Evolutionary conservation across 2,888 invertebrate genomes (phyloP).

Genomic region (Panopea generosa): DNA sequence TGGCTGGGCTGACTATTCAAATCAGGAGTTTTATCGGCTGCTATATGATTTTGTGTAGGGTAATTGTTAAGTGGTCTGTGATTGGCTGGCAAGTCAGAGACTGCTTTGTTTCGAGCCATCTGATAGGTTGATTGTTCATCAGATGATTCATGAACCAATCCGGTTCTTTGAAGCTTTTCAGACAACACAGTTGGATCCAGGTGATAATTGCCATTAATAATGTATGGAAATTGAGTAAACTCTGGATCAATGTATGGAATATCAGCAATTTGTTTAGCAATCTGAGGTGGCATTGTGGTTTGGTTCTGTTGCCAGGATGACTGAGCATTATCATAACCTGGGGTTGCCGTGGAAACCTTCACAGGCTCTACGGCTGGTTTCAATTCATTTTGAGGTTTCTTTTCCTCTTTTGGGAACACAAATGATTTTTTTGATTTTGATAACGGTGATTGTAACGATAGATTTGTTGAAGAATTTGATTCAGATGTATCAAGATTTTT

Average conservation of each 20-base stretch:
- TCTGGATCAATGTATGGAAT: slow-evolving; percentile 64
- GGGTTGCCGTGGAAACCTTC: slow-evolving; percentile 26
- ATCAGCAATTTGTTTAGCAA: slow-evolving; percentile 32
- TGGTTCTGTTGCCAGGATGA: slow-evolving; percentile 35
- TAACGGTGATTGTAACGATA: slow-evolving; percentile 56
- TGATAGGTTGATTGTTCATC: slow-evolving; percentile 35
- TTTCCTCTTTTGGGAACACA: slow-evolving; percentile 40
- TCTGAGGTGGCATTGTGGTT: slow-evolving; percentile 19
- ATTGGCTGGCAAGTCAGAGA: slow-evolving; percentile 12
- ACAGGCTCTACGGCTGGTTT: neutral
- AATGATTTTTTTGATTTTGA: slow-evolving; percentile 54
- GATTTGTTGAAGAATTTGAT: slow-evolving; percentile 51
- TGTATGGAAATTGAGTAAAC: slow-evolving; percentile 69
- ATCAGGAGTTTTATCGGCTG: neutral
- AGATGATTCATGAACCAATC: slow-evolving; percentile 68
- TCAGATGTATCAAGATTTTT: slow-evolving; percentile 66
- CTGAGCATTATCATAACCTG: slow-evolving; percentile 52
- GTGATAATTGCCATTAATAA: slow-evolving; percentile 78
- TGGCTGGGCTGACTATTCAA: neutral
- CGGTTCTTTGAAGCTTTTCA: slow-evolving; percentile 78
- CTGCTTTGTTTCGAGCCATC: neutral
- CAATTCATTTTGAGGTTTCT: neutral
- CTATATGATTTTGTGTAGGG: neutral
- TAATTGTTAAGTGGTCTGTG: neutral
- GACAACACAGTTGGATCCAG: slow-evolving; percentile 77